These are phyloP conservation scores for Puffinus mauretanicus DNA, from an alignment of 2,113 vertebrate species.

Conservation along the genomic window DNA sequence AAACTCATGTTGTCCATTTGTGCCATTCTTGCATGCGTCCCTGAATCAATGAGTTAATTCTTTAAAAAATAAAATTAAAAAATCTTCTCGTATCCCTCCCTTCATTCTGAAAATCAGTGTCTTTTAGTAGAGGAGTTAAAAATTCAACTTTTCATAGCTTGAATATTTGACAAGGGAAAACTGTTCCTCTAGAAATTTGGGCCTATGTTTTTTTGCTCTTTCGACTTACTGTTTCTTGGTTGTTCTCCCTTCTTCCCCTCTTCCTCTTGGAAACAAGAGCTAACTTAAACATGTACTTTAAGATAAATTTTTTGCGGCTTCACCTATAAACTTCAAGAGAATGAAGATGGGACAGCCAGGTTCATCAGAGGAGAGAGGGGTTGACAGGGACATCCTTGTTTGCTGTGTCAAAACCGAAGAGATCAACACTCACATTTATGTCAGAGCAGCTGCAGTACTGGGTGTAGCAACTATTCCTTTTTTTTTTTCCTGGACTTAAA, in stretches of 20 bases:
- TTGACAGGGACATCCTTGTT: conserved; percentile 26
- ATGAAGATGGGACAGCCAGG: neutral
- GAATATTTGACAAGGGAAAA: neutral
- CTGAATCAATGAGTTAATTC: neutral
- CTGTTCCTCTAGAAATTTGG: neutral
- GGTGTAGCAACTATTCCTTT: neutral
- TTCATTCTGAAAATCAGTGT: neutral
- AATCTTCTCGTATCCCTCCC: neutral
- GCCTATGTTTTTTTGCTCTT: neutral
- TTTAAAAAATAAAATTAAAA: neutral
- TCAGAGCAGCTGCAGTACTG: conserved; percentile 19
- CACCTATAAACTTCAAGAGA: neutral
- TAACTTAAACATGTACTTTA: neutral
- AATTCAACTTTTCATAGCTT: neutral
- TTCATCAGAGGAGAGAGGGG: neutral
- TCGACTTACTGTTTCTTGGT: neutral
- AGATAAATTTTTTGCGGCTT: neutral
- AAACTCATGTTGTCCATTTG: neutral
- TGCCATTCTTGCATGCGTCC: neutral
- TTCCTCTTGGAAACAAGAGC: neutral
- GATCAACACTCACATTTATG: neutral
- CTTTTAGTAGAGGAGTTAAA: neutral
- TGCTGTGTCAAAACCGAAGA: conserved; percentile 20
- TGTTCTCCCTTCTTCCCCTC: neutral
- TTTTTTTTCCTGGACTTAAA: neutral